Percentiles rank a stretch among this genome's conserved stretches.
These are phyloP conservation scores for Upupa epops DNA, from an alignment of 2,113 vertebrate species.

Conservation along the genomic window DNA sequence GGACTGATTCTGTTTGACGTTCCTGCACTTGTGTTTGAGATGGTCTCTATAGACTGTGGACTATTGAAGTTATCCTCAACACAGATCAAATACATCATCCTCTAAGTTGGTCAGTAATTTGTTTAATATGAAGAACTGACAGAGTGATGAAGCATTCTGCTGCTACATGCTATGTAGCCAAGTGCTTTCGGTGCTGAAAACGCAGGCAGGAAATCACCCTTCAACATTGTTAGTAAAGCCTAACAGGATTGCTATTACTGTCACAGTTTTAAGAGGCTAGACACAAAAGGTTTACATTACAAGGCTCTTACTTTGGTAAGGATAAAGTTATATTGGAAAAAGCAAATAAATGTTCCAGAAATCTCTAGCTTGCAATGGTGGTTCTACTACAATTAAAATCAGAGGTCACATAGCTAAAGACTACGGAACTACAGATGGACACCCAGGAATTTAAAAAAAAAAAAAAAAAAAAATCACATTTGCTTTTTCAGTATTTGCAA, in stretches of 20 bases:
- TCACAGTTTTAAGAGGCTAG: background rate
- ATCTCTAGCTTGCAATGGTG: constrained; percentile 9
- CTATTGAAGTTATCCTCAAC: background rate
- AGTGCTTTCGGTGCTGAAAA: background rate
- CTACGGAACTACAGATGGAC: background rate
- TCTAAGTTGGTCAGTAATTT: background rate
- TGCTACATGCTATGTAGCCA: background rate
- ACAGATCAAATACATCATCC: background rate
- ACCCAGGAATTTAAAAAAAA: no score
- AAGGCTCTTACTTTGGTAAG: background rate
- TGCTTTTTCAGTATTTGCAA: background rate
- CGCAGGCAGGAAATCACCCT: background rate
- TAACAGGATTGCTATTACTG: background rate
- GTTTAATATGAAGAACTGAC: background rate
- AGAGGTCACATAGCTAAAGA: background rate
- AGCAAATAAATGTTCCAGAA: constrained; percentile 24
- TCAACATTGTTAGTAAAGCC: background rate
- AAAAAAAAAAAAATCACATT: background rate
- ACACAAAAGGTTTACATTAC: background rate
- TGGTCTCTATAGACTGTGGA: background rate
- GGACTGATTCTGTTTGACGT: background rate
- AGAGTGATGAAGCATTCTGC: background rate
- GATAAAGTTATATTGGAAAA: background rate
- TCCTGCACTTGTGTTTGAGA: background rate
- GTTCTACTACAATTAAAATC: background rate